A percentile compares a stretch with the other conserved stretches of the same genome.
Evolutionary conservation across 2,113 vertebrate species (phyloP).

Genomic region (Strix aluco): DNA sequence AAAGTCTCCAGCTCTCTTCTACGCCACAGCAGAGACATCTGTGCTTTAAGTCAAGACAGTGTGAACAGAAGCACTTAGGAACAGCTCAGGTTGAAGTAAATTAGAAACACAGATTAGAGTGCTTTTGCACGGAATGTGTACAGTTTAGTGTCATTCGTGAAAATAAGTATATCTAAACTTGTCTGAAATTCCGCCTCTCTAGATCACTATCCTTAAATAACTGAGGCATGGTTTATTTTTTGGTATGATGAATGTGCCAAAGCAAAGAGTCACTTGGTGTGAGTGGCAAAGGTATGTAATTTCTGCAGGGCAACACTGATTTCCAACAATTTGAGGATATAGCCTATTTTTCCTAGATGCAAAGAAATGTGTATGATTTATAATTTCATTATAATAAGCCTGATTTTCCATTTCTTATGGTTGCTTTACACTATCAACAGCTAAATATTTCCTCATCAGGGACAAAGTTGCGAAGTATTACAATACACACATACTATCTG

Average conservation of each 20-base stretch:
- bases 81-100: background rate
- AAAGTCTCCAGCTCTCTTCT: background rate
- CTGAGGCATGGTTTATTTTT: background rate
- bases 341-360: background rate
- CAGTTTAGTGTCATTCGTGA: background rate
- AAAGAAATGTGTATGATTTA: background rate
- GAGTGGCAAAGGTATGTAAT: background rate
- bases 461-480: fast-evolving
- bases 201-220: background rate
- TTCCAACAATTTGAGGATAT: background rate
- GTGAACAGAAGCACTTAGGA: background rate
- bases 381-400: background rate
- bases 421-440: background rate
- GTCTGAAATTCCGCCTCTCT: background rate
- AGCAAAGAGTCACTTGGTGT: background rate
- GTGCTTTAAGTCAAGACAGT: background rate
- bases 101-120: background rate
- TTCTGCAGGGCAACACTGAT: background rate
- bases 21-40: background rate
- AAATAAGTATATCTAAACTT: background rate
- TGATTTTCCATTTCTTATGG: background rate
- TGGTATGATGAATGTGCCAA: background rate
- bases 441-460: background rate
- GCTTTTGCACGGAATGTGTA: background rate
- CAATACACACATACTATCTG: background rate